Evolutionary conservation across 2,797 vertebrate species (phyloP), one percentile per base, ranked within the genome.

Genomic region (Gobionotothen gibberifrons): DNA sequence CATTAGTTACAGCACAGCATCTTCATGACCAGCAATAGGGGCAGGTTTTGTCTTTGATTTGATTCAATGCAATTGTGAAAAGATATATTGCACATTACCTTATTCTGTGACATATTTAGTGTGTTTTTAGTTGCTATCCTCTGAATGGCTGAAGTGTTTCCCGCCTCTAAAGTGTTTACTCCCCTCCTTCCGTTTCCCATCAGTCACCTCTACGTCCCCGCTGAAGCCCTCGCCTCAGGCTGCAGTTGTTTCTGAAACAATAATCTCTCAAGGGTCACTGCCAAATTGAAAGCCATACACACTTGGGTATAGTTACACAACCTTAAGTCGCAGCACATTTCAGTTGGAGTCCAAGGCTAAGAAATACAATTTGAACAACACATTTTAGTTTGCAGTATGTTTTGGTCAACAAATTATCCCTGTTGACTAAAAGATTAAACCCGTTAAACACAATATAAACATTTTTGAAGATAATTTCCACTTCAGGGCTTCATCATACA

Each of bases 121-220:
- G 29, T 58, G 48, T 36, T 72, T 44, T 14, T 29, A 26, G 2
- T 47, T 55, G 66, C 16, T 54, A 32, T 42, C 15, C 40, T 15
- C 29, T 43, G 3, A 74, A 39, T 51, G 3, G 4, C 7, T 22
- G 40, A 22, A 36, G 43, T 55, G 26, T 11, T 42, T 19, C 52
- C 19, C 3, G 1, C n/a, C 51, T 53, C 51, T 51, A 19, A 36
- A 59, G 47, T 75, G 54, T 82, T 72, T 51, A 64, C 51, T 75
- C 32, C 60, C 36, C 21, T 58, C 16, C 17, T 63, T 67, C 67
- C 14, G 10, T 60, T 78, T 61, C 54, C 22, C 47, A 62, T 74
- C 71, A 68, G 44, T 75, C 76, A 68, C 67, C 52, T 68, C 53
- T 52, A 22, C 46, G n/a, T 61, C 63, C 17, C 19, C 32, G 48